Base-by-base conservation (phyloP, 2,888 invertebrate genomes). In the Cheilosia vulpina region DNA sequence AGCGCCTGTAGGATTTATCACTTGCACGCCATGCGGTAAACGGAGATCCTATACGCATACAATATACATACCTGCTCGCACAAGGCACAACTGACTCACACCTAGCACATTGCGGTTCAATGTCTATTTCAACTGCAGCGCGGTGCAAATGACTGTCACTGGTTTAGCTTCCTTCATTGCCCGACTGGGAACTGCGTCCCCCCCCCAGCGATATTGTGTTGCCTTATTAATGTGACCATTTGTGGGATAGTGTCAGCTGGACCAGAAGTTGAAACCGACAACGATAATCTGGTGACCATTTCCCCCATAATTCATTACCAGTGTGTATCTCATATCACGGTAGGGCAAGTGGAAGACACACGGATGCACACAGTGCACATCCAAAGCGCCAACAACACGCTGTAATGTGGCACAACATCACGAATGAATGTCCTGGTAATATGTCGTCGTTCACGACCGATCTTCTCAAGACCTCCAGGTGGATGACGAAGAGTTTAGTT, bases 351-450 rank as follows among this genome's bases (percentile, higher is more conserved):
- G 66, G 66, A 72, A 63, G 66, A 45, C n/a, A 24, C 66, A 71
- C 76, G 63, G 68, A 68, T 83, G 78, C 65, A 66, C 43, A 47
- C 27, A 53, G 47, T 47, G 47, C 60, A 38, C 57, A 57, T n/a
- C 57, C 62, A 50, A 57, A 53, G 58, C 60, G 43, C 45, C 71
- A 68, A 75, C 79, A 69, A 79, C 79, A 65, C 55, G 65, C n/a
- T 80, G 71, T 84, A 84, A 84, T 84, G 84, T 84, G 80, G 84
- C 77, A 84, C 80, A 80, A 84, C 84, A 76, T 80, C 84, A 84
- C 80, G 84, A 76, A 84, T 80, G 66, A 71, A 80, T 75, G 75
- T 84, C 75, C 79, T 75, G 60, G 80, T 84, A 76, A 79, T 84
- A 80, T 84, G 75, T 84, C 80, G 84, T 60, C 43, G 50, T 65